Conservation (phyloP, 2,888 invertebrate species). For the Acheta domesticus region DNA sequence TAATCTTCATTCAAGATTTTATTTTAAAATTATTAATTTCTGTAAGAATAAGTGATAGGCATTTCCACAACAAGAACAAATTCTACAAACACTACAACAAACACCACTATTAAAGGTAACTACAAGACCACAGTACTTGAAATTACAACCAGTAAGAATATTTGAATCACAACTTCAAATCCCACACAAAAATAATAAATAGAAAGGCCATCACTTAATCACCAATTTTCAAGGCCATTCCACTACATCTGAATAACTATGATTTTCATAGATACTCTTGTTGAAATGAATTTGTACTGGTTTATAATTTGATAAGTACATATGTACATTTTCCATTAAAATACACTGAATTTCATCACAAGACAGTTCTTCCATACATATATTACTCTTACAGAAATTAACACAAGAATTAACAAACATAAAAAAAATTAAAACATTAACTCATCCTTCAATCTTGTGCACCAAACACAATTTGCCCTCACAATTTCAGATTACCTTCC, state of each 20-base stretch:
- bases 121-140: constrained; percentile 2
- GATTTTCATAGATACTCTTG: neutral
- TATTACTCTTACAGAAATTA: constrained; percentile 11
- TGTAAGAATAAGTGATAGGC: constrained; percentile 18
- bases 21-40: constrained; percentile 2
- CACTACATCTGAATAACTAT: neutral
- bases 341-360: constrained; percentile 7
- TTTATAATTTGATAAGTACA: constrained; percentile 5
- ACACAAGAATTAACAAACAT: neutral
- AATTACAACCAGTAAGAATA: neutral
- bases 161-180: neutral
- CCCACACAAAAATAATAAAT: neutral
- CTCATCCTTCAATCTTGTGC: neutral
- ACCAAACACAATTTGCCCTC: neutral
- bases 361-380: neutral
- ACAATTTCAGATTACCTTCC: too few species aligned
- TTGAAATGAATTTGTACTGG: neutral
- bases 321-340: neutral
- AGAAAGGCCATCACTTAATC: constrained; percentile 6
- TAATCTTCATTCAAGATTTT: constrained; percentile 1
- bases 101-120: constrained; percentile 4
- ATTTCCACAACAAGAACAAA: neutral
- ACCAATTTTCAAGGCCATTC: neutral
- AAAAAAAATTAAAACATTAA: too few species aligned
- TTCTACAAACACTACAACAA: neutral